A percentile compares a stretch with the other conserved stretches of the same genome.
Evolutionary conservation across 2,113 vertebrate species (phyloP).

Genomic region (Saguinus midas): DNA sequence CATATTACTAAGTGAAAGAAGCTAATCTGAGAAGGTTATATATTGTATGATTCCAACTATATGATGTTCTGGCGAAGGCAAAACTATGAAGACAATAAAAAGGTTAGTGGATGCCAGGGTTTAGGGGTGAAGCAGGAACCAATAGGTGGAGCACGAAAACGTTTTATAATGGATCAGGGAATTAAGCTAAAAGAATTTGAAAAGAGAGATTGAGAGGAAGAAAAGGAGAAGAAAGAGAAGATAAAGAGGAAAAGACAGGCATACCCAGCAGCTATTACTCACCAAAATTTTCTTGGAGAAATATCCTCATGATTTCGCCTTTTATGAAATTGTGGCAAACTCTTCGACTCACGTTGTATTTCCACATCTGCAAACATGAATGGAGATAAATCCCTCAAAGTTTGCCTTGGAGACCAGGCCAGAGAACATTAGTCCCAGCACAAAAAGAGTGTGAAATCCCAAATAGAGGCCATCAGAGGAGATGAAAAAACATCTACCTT

Average conservation of each 20-base stretch:
- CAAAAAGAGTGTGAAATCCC: not conserved
- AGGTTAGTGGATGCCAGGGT: not conserved
- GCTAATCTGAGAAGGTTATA: not conserved
- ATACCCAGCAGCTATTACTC: not conserved
- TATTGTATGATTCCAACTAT: not conserved
- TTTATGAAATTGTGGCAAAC: not conserved
- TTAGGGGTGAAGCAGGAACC: not conserved
- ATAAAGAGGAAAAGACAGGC: not conserved
- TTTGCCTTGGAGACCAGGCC: not conserved
- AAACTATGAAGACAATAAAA: not conserved
- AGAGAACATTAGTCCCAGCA: no score
- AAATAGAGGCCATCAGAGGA: not conserved
- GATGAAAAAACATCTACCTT: not conserved
- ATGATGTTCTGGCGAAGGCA: not conserved
- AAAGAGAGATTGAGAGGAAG: not conserved
- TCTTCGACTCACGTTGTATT: not conserved
- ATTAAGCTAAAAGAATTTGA: not conserved
- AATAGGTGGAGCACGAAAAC: not conserved
- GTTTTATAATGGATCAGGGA: not conserved
- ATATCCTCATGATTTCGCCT: not conserved
- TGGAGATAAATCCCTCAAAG: not conserved
- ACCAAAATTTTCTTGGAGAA: not conserved
- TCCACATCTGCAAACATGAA: not conserved
- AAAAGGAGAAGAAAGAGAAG: not conserved
- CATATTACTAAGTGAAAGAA: not conserved